Evolutionary conservation across 2,797 vertebrate species (phyloP), one percentile per base, ranked within the genome.

Genomic region (Thaleichthys pacificus): DNA sequence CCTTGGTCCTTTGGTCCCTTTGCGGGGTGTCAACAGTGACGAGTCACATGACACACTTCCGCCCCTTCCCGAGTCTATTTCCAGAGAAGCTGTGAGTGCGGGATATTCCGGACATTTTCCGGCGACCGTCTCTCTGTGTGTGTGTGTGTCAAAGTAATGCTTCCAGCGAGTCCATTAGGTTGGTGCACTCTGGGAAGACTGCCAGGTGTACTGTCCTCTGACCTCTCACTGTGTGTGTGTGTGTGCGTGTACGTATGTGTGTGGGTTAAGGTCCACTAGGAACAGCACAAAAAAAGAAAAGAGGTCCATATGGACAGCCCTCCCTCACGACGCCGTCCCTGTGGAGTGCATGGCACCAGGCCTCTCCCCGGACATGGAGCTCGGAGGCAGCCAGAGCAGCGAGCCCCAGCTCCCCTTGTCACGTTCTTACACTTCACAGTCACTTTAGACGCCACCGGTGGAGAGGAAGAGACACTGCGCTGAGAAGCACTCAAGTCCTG

Each of bases 21-120:
- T 14, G 42, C 12, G 49, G 49, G 67, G 49, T 81, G 74, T 82
- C 76, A 69, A n/a, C 14, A 17, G 11, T 58, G 56, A 76, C 76
- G 68, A 68, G 62, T 82, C 75, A 77, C 70, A 64, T 74, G 73
- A 82, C 54, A 77, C 63, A 47, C 81, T 68, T 77, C 28, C 70
- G 66, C 2, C 69, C 60, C 70, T 74, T 80, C 73, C 70, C 67
- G 24, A 2, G 74, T 84, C 72, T 86, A 75, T 87, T 84, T 85
- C 1, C 19, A 32, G 76, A 82, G 49, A 42, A 66, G 66, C 73
- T 66, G 71, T 35, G 68, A 76, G 83, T 78, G 77, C 82, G 83
- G 74, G 80, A 69, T 74, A 54, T 77, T 78, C 75, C 51, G 70
- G 72, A 24, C 67, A 75, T 76, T 75, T 61, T 70, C 68, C 38